Base-by-base conservation (phyloP, 2,797 vertebrate genomes). In the Moxostoma hubbsi region DNA sequence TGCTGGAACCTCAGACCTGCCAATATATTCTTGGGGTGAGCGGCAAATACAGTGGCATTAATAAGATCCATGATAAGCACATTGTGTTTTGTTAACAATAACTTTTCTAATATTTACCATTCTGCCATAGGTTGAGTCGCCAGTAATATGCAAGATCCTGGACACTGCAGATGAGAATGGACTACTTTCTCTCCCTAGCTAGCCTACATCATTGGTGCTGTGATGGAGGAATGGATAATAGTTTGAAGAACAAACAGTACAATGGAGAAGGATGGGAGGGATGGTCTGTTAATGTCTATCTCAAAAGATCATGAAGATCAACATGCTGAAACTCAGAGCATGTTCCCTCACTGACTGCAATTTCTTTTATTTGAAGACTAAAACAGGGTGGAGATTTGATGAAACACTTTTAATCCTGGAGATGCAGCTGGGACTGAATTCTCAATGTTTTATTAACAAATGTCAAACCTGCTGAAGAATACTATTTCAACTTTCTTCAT, bases 21-120 rank as follows among this genome's bases (percentile, higher is more conserved):
- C 98, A 99, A 24, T 99, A 99, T 86, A 93, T 98, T 85, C 97
- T 99, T 6, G 98, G 97, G 95, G 98, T 99, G 90, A 70, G 97
- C 66, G n/a, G 12, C 9, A 61, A 62, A 70, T 13, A 50, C 7
- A 67, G 10, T 10, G 13, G 4, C 64, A 55, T 0, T 51, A n/a
- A 63, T 63, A 9, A 36, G 61, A 5, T 7, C 36, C 12, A 5
- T 43, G 18, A 12, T 1, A 10, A 12, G 61, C 24, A 63, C 2
- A 5, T 12, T 11, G 51, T 54, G n/a, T 46, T 64, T 74, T 54
- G 5, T 24, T 59, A 45, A 46, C n/a, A 2, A 12, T 54, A 51
- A 1, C 11, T 53, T 36, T 0, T 47, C 1, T 24, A 75, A 45
- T 64, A 46, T 15, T 51, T 45, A 6, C 63, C 15, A 11, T 5